Percentiles rank a stretch among this genome's conserved stretches.
Conservation (phyloP, 1,140 invertebrate genomes). For the Pseudomyrmex concolor region DNA sequence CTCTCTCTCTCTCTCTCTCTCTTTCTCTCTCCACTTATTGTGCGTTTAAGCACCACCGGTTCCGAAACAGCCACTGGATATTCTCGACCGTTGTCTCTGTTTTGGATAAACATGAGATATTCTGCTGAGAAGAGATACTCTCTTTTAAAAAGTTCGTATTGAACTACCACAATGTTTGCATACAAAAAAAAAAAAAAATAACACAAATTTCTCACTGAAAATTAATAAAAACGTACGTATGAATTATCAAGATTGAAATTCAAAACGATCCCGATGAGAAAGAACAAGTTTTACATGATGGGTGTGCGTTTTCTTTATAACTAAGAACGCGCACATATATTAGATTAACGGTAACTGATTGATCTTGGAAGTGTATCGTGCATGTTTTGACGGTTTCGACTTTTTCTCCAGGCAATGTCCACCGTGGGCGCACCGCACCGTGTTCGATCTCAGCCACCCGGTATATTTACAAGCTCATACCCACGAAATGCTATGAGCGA, state of each 20-base stretch:
- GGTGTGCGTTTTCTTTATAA: background rate
- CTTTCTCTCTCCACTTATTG: constrained; percentile 67
- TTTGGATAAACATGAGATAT: constrained; percentile 75
- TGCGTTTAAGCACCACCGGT: constrained; percentile 74
- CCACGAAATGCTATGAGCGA: constrained; percentile 76
- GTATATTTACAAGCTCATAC: constrained; percentile 71
- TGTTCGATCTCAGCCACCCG: constrained; percentile 63
- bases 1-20: constrained; percentile 3
- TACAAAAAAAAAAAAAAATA: background rate
- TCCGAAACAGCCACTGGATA: constrained; percentile 74
- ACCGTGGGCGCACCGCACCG: constrained; percentile 15
- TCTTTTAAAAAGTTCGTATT: background rate
- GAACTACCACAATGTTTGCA: constrained; percentile 2
- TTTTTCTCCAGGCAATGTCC: constrained; percentile 48
- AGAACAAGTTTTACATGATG: background rate
- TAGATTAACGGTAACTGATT: background rate
- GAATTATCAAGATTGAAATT: background rate
- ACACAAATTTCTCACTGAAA: background rate
- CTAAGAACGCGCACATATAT: background rate
- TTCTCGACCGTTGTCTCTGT: constrained; percentile 74
- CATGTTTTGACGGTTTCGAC: background rate
- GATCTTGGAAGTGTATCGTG: background rate
- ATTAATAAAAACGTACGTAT: background rate
- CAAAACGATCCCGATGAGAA: no score
- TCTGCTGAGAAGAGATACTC: constrained; percentile 41